These are phyloP conservation scores for Megalopta genalis DNA, from an alignment of 1,140 invertebrate species.

Conservation along the genomic window DNA sequence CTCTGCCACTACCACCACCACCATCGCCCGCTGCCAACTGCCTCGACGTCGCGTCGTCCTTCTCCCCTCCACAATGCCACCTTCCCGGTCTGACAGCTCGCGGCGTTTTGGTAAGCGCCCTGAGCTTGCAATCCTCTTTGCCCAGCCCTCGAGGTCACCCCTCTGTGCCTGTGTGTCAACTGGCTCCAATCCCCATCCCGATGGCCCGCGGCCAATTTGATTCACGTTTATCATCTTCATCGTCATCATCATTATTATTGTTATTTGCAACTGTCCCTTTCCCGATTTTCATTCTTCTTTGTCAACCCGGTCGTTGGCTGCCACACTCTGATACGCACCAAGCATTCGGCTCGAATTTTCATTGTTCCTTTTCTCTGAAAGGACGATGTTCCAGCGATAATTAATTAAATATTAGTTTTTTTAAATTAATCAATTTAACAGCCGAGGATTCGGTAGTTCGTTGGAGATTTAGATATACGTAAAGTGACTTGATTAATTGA, in stretches of 20 bases:
- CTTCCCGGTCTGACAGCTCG: conserved; percentile 4
- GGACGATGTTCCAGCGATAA: too few species aligned
- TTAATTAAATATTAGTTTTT: too few species aligned
- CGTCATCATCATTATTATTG: not conserved
- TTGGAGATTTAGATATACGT: too few species aligned
- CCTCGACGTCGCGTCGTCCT: conserved; percentile 26
- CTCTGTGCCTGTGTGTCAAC: conserved; percentile 27
- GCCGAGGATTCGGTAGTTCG: too few species aligned
- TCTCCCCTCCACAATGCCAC: not conserved
- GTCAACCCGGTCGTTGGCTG: too few species aligned
- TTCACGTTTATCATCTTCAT: conserved; percentile 10
- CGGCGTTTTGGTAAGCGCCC: conserved; percentile 54
- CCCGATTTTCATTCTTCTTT: too few species aligned
- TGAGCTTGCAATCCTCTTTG: conserved; percentile 58
- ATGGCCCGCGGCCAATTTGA: conserved; percentile 29
- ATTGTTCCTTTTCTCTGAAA: too few species aligned
- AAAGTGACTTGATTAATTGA: too few species aligned
- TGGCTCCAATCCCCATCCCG: conserved; percentile 30
- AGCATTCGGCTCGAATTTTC: too few species aligned
- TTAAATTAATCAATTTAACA: too few species aligned
- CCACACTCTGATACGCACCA: too few species aligned
- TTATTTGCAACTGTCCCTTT: not conserved
- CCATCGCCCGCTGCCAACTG: not conserved
- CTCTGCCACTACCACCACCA: conserved; percentile 27
- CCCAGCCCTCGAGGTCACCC: conserved; percentile 33